phyloP scores from a whole-genome alignment of 2,888 invertebrate genomes.

The Sphaerophoria rueppellii region DNA sequence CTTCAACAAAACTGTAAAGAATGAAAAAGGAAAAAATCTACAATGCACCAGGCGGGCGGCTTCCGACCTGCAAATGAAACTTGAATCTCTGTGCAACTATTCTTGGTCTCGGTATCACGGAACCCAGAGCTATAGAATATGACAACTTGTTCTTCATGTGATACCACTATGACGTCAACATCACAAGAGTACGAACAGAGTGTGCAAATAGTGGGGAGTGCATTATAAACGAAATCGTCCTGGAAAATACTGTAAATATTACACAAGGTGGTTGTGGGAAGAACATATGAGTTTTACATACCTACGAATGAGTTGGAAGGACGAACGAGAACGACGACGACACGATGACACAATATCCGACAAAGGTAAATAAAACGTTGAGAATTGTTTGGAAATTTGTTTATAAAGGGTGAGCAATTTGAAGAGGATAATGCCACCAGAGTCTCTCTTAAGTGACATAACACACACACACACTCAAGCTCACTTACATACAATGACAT shows the following conservation, averaged over 20 bases:
- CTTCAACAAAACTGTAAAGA: conserved; percentile 21
- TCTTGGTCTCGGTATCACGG: background rate
- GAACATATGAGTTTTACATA: conserved; percentile 13
- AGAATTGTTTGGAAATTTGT: conserved; percentile 71
- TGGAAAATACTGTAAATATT: conserved; percentile 60
- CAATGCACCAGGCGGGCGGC: conserved; percentile 12
- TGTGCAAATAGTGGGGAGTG: conserved; percentile 65
- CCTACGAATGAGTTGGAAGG: conserved; percentile 10
- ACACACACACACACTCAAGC: background rate
- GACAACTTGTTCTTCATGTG: conserved; percentile 40
- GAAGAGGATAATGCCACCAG: conserved; percentile 51
- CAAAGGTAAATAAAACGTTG: conserved; percentile 67
- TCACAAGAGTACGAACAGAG: conserved; percentile 3
- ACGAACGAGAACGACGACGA: conserved; percentile 16
- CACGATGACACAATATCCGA: conserved; percentile 52
- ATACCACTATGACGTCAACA: conserved; percentile 21
- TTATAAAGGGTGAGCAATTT: conserved; percentile 64
- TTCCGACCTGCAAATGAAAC: conserved; percentile 64
- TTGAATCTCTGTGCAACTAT: conserved; percentile 46
- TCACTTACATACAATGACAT: conserved; percentile 5
- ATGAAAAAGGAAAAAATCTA: conserved; percentile 4
- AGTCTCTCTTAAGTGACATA: conserved; percentile 25
- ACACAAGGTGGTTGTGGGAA: conserved; percentile 14
- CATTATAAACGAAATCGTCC: conserved; percentile 56
- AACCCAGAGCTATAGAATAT: conserved; percentile 19